Percentiles rank a stretch among this genome's conserved stretches.
These are phyloP conservation scores for Melikaiella ostensackeni DNA, from an alignment of 2,888 invertebrate genomes.

Conservation along the genomic window DNA sequence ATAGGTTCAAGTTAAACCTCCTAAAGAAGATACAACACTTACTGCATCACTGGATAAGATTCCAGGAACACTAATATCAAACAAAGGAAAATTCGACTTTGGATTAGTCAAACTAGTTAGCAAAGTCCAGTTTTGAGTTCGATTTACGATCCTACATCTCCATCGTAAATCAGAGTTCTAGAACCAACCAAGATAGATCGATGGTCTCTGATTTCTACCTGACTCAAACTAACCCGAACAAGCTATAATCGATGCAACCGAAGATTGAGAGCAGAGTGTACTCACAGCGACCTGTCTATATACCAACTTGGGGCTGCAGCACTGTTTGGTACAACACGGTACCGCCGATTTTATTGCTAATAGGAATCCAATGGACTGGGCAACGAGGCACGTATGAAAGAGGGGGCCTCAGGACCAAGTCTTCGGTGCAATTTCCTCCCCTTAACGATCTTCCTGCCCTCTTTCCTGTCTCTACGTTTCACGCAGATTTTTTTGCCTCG, in stretches of 20 bases:
- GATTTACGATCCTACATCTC: slow-evolving; percentile 4
- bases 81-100: not conserved
- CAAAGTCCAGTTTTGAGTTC: not conserved
- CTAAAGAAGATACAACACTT: not conserved
- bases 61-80: not conserved
- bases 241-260: slow-evolving; percentile 1
- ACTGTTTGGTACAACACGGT: slow-evolving; percentile 3
- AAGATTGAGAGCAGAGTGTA: slow-evolving; percentile 12
- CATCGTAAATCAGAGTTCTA: slow-evolving; percentile 10
- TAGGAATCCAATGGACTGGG: slow-evolving; percentile 64
- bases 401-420: not conserved
- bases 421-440: slow-evolving; percentile 63
- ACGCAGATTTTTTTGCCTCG: slow-evolving; percentile 32
- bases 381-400: slow-evolving; percentile 44
- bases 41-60: not conserved
- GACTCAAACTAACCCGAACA: not conserved
- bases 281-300: not conserved
- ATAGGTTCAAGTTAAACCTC: not conserved
- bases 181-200: slow-evolving; percentile 1
- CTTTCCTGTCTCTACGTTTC: slow-evolving; percentile 36
- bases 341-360: slow-evolving; percentile 69
- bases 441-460: slow-evolving; percentile 58
- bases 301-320: not conserved
- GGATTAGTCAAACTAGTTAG: not conserved
- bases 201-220: not conserved